Base-by-base conservation (phyloP, 2,888 invertebrate genomes). In the Odontomyia ornata region DNA sequence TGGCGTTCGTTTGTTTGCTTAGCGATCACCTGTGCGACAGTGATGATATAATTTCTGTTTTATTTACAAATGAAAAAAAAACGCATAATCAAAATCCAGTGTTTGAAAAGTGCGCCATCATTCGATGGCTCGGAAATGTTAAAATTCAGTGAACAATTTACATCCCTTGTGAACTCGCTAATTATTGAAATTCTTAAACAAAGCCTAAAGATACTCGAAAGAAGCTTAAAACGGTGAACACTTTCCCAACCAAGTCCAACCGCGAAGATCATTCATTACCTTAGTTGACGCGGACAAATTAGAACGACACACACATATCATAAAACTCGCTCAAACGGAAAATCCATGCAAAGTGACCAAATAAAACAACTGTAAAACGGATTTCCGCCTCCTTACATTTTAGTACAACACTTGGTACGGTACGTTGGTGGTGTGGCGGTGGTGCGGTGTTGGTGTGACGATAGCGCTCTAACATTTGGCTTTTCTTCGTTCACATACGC, bases 311-410 rank as follows among this genome's bases (percentile, higher is more conserved):
- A 21, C 0, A 52, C 52, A 13, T 64, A 60, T 18, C 57, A 23
- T 60, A 60, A 60, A 64, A 64, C 11, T 30, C 46, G 46, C 9
- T 47, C 69, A 46, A 69, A 47, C 69, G 69, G 25, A 46, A 69
- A 69, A 30, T 64, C 23, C 64, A 28, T 18, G 30, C 1, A 21
- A 21, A 30, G 64, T 64, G 64, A 30, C 64, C 18, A 64, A 30
- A 30, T 64, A 13, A 64, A n/a, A 64, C 64, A 64, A 69, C 5
- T 46, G 47, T 15, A 69, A 43, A 69, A 47, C 69, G 69, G 69
- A 69, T 69, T 47, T 69, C 69, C 69, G 69, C 46, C 47, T 46
- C 25, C 46, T 46, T 43, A 65, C 46, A 18, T 21, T 65, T 65
- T 15, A 62, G 23, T 36, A 36, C 36, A 36, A 9, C 36, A 36